Base-by-base conservation (phyloP, 2,888 invertebrate species). In the Tetanocera ferruginea region DNA sequence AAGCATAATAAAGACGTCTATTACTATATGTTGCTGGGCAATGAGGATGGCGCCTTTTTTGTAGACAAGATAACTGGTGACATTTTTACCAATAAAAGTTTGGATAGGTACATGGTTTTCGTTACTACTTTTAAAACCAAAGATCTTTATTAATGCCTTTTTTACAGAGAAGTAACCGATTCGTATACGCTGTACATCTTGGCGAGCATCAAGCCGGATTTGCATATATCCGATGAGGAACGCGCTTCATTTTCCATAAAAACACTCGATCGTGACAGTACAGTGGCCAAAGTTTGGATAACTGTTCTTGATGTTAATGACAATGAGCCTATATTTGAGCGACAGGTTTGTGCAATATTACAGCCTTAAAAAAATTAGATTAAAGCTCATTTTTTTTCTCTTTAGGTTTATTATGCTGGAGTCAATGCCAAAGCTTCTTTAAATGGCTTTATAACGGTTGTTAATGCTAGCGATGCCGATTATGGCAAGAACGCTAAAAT, bases 381-480 rank as follows among this genome's bases (percentile, higher is more conserved):
- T 60, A 55, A n/a, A 31, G n/a, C 6, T 23, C 3, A 66, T 11
- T 34, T 3, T 0, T 9, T 49, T 49, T 67, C 8, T 71, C 70
- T 78, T 19, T 72, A 87, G 86, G 77, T 85, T 1, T 90, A 90
- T 79, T 90, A 88, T 85, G 89, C 91, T 88, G 95, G 94, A 5
- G 92, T 96, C 19, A 95, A 94, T 87, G 93, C 95, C 64, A 94
- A 95, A 89, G 94, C 95, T 0, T 92, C 93, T 17, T 91, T 95
- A 60, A 95, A 95, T 86, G 94, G 95, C 84, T 92, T 94, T 49
- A 93, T 96, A 0, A 90, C 93, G 0, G 92, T 94, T 66, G 93
- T 97, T 2, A 92, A 93, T 31, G 98, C 97, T 0, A 92, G 92
- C 1, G 98, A 98, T 90, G 93, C 93, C 0, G 98, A 98, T 88